These are phyloP conservation scores for Melipona quadrifasciata DNA, from an alignment of 1,140 invertebrate genomes.

Conservation along the genomic window DNA sequence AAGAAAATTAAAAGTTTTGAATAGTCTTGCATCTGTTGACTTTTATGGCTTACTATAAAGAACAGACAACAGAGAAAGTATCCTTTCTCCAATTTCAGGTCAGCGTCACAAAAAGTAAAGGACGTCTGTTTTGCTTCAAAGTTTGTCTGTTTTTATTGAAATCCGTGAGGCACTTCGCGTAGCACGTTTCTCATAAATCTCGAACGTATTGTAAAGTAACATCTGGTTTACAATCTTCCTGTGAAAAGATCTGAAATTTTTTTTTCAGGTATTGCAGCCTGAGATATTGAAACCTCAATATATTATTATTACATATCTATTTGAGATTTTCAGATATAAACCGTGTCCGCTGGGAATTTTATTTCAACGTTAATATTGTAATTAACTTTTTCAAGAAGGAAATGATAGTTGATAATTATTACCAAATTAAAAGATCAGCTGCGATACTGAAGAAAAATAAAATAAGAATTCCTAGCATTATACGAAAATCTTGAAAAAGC, in stretches of 20 bases:
- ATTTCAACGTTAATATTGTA: too few species aligned
- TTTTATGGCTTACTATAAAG: not conserved
- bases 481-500: too few species aligned
- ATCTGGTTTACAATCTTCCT: not conserved
- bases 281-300: too few species aligned
- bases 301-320: too few species aligned
- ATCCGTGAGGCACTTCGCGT: not conserved
- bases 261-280: not conserved
- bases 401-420: too few species aligned
- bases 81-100: slow-evolving; percentile 27
- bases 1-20: not conserved
- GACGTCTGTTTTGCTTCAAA: slow-evolving; percentile 8
- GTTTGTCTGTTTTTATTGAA: not conserved
- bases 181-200: not conserved
- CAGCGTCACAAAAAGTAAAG: slow-evolving; percentile 7
- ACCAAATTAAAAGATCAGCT: too few species aligned
- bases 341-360: too few species aligned
- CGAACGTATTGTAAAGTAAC: not conserved
- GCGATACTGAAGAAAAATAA: too few species aligned
- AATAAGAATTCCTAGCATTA: too few species aligned
- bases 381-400: not conserved
- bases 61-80: slow-evolving; percentile 34
- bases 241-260: not conserved
- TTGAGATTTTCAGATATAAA: too few species aligned
- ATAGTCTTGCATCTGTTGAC: not conserved